These are phyloP conservation scores for Hyposoter dolosus DNA, from an alignment of 2,888 invertebrate genomes.

Conservation along the genomic window DNA sequence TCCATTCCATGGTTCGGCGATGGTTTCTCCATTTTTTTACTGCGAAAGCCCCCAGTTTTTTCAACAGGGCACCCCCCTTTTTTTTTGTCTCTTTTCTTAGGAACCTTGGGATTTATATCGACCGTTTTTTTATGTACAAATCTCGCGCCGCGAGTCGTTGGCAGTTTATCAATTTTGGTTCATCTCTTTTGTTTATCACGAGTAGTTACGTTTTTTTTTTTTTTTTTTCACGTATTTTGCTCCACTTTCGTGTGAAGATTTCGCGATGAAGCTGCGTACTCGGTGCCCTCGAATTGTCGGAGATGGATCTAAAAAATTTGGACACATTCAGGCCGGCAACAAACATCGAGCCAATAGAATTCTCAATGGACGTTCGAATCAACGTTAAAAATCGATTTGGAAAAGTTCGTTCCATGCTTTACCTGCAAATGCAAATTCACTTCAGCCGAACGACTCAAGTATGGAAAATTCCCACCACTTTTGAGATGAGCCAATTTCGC, in stretches of 20 bases:
- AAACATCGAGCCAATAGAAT: no score
- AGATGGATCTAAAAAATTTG: constrained; percentile 88
- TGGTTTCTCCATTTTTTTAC: background rate
- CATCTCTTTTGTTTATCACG: background rate
- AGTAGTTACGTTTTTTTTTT: background rate
- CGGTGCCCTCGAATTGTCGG: constrained; percentile 89
- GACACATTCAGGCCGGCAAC: no score
- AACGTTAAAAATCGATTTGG: no score
- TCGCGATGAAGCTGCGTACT: constrained; percentile 86
- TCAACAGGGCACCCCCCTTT: background rate
- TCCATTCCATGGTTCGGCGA: constrained; percentile 11
- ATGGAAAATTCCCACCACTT: constrained; percentile 96
- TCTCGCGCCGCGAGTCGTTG: constrained; percentile 25
- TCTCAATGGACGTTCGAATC: no score
- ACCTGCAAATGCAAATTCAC: constrained; percentile 96
- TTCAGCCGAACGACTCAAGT: constrained; percentile 94
- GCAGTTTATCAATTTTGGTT: constrained; percentile 17
- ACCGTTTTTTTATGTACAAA: constrained; percentile 53
- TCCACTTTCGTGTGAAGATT: constrained; percentile 52
- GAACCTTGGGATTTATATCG: constrained; percentile 50
- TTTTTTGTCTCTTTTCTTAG: constrained; percentile 24
- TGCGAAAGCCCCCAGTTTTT: background rate
- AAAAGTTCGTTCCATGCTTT: constrained; percentile 66
- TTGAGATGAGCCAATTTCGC: constrained; percentile 95
- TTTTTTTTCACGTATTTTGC: constrained; percentile 50